phyloP scores from a whole-genome alignment of 1,140 invertebrate genomes.

The Atta cephalotes region DNA sequence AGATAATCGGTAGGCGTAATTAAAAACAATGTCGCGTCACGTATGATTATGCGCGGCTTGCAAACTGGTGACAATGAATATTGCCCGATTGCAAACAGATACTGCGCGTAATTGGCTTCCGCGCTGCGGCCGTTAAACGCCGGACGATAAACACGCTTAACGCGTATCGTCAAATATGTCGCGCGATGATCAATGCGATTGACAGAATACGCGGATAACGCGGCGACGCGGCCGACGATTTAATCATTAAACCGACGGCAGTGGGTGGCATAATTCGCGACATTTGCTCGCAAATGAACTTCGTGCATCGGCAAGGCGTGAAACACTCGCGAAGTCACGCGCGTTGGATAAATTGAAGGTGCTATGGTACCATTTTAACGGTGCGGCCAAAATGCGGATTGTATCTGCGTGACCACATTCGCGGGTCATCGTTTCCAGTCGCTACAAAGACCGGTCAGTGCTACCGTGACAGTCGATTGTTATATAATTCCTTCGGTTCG shows the following conservation, averaged over 20 bases:
- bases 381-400: not conserved
- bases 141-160: constrained; percentile 65
- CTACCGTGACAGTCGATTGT: constrained; percentile 10
- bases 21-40: constrained; percentile 63
- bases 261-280: constrained; percentile 43
- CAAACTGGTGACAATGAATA: constrained; percentile 58
- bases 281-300: constrained; percentile 2
- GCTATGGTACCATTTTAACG: not conserved
- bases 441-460: not conserved
- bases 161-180: constrained; percentile 62
- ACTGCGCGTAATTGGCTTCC: constrained; percentile 71
- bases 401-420: not conserved
- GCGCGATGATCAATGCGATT: constrained; percentile 64
- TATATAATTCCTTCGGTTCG: constrained; percentile 43
- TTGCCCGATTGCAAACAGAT: constrained; percentile 64
- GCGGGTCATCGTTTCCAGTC: not conserved
- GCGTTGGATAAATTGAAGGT: constrained; percentile 7
- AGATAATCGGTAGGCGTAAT: constrained; percentile 61
- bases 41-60: constrained; percentile 59
- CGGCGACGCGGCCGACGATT: constrained; percentile 50
- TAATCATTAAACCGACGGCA: constrained; percentile 67
- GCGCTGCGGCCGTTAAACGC: constrained; percentile 69
- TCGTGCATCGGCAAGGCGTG: constrained; percentile 39
- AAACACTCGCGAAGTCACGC: not conserved
- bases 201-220: constrained; percentile 63